These are phyloP conservation scores for Mythimna ferrago DNA, from an alignment of 2,888 invertebrate species.

Conservation along the genomic window DNA sequence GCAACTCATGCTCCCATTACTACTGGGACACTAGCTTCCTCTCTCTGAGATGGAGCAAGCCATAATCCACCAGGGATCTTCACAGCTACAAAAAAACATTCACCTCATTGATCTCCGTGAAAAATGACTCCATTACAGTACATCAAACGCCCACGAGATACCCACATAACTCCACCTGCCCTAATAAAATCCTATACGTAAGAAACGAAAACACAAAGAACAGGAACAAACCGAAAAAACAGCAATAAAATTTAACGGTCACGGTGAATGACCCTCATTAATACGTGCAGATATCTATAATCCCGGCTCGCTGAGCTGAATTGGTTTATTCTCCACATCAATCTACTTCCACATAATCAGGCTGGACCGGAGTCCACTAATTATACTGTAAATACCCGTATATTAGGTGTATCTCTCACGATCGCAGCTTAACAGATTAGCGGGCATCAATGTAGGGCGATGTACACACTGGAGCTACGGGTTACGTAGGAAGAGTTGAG, in stretches of 20 bases:
- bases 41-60: background rate
- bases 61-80: background rate
- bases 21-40: background rate
- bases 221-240: slow-evolving; percentile 44
- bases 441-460: slow-evolving; percentile 43
- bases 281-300: slow-evolving; percentile 60
- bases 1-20: background rate
- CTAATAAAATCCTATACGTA: slow-evolving; percentile 43
- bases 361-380: slow-evolving; percentile 59
- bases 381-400: slow-evolving; percentile 63
- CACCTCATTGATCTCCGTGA: slow-evolving; percentile 27
- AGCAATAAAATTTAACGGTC: slow-evolving; percentile 59
- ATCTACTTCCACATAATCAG: slow-evolving; percentile 65
- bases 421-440: slow-evolving; percentile 66
- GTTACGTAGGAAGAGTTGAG: slow-evolving; percentile 35
- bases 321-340: slow-evolving; percentile 63
- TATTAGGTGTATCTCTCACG: slow-evolving; percentile 60
- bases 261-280: slow-evolving; percentile 54
- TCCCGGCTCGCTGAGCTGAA: slow-evolving; percentile 45
- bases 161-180: slow-evolving; percentile 49
- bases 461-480: slow-evolving; percentile 11
- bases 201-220: slow-evolving; percentile 52
- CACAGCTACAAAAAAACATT: slow-evolving; percentile 20
- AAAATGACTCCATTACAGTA: slow-evolving; percentile 48
- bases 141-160: slow-evolving; percentile 50